These are phyloP conservation scores for Limulus polyphemus DNA, from an alignment of 2,888 invertebrate genomes.

Conservation along the genomic window DNA sequence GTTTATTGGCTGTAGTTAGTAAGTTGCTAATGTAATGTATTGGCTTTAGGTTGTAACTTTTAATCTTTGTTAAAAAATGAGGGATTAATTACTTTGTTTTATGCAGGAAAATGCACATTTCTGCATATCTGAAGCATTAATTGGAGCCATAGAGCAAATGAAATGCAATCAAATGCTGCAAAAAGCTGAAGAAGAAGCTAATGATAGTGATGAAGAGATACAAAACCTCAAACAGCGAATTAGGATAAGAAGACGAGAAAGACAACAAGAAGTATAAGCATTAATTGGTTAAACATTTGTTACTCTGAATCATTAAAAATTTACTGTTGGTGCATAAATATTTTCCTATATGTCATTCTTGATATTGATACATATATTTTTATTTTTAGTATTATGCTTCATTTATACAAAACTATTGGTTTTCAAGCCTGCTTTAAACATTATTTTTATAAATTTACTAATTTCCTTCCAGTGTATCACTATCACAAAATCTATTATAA, in stretches of 20 bases:
- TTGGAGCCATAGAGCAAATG: constrained; percentile 57
- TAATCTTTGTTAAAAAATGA: no score
- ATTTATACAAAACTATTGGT: background rate
- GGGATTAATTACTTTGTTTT: no score
- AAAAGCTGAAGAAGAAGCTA: constrained; percentile 36
- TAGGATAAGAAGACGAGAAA: constrained; percentile 44
- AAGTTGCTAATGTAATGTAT: no score
- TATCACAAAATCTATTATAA: no score
- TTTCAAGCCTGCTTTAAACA: no score
- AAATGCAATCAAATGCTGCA: constrained; percentile 34
- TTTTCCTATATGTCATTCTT: background rate
- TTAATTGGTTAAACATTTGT: background rate
- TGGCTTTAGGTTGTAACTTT: no score
- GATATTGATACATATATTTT: background rate
- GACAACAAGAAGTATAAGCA: constrained; percentile 32
- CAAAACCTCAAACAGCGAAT: constrained; percentile 51
- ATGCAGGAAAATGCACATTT: constrained; percentile 65
- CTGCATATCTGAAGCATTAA: constrained; percentile 67
- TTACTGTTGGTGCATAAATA: background rate
- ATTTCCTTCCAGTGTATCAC: no score
- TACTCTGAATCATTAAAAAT: background rate
- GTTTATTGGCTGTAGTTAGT: background rate
- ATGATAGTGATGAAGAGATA: constrained; percentile 54
- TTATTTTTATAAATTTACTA: no score
- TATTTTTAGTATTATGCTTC: background rate